Conservation (phyloP, 1,140 invertebrate species). For the Lepidurus packardi region DNA sequence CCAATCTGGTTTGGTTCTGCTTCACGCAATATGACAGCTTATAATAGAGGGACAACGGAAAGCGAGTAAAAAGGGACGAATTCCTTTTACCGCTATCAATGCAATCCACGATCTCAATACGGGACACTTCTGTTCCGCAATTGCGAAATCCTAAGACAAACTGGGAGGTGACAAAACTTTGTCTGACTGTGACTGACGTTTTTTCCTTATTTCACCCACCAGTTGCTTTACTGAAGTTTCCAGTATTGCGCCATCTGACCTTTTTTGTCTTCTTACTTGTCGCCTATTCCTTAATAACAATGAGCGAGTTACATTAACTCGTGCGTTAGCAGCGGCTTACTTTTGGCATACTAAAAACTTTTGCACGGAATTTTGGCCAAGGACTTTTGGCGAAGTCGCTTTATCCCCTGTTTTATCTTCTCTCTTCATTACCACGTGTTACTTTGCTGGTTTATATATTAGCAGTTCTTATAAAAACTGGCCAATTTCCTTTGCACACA, state of each 20-base stretch:
- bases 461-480: too few relatives aligned
- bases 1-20: background rate
- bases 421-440: background rate
- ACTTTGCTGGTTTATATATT: background rate
- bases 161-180: background rate
- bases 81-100: background rate
- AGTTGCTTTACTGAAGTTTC: background rate
- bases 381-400: background rate
- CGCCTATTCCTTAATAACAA: too few relatives aligned
- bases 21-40: constrained; percentile 14
- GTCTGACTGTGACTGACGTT: background rate
- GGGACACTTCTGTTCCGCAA: background rate
- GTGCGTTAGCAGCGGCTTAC: constrained; percentile 7
- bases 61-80: background rate
- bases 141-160: background rate
- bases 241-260: background rate
- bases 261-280: background rate
- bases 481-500: too few relatives aligned
- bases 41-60: background rate
- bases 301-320: background rate
- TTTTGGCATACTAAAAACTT: background rate
- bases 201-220: background rate
- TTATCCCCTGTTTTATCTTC: background rate
- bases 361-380: constrained; percentile 14
- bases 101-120: background rate